Base-by-base conservation (phyloP, 2,888 invertebrate species). In the Drosophila mimica region DNA sequence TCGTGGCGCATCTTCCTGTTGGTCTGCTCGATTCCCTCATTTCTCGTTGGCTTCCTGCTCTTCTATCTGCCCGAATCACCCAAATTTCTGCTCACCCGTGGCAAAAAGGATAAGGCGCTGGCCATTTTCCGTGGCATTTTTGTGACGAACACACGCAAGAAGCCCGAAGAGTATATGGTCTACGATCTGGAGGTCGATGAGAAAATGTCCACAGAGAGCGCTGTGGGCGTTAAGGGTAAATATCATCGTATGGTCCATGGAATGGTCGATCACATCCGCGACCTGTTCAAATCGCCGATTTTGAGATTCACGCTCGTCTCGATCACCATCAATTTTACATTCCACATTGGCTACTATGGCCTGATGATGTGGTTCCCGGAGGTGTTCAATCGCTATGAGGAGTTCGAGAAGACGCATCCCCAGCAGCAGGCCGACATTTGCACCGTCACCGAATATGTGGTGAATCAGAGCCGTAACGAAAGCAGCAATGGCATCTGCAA, bases 341-440 rank as follows among this genome's bases (percentile, higher is more conserved):
- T 98, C 94, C 97, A 98, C 93, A 98, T 98, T 93, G 98, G 97
- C 95, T 98, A 98, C 93, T 98, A 98, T 92, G 98, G 98, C 49
- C 94, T 98, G 63, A 98, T 98, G 97, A 97, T 98, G 97, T 98
- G 98, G 98, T 98, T 98, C 94, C 98, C 98, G 0, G 98, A 98
- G 93, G 94, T 98, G 91, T 98, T 98, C 94, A 97, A 97, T 92
- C 96, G 98, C 56, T 97, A 97, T 92, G 97, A 97, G 93, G 96
- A 97, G 92, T 97, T 95, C 94, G 95, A 95, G 59, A 94, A 95
- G 61, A 94, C 94, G 38, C 95, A 96, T 93, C 95, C 96, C 59
- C 95, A 95, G 83, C 94, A 95, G 57, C 76, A 67, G 59, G 96
- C 96, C 0, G 95, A 95, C 81, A 96, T 97, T 65, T 97, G 97